Base-by-base conservation (phyloP, 37 sponge, comb jelly and placozoan genomes). In the Amphimedon queenslandica region DNA sequence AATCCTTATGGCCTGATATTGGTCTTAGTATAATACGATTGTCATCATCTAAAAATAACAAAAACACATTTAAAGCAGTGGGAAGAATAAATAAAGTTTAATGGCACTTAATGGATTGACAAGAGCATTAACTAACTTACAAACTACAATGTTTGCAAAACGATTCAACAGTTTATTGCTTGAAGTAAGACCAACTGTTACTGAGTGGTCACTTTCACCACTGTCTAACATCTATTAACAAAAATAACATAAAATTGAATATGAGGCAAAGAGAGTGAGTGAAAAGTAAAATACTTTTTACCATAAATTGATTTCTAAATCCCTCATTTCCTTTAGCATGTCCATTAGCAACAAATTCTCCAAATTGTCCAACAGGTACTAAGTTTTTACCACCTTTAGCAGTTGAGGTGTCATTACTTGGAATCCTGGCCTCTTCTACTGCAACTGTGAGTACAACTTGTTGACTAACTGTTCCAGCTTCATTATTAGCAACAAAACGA, bases 101-200 rank as follows among this genome's bases (percentile, higher is more conserved):
- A n/a, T n/a, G n/a, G n/a, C n/a, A n/a, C n/a, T n/a, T n/a, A n/a
- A n/a, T n/a, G n/a, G n/a, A n/a, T n/a, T n/a, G n/a, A n/a, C n/a
- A n/a, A n/a, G n/a, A n/a, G n/a, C n/a, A n/a, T n/a, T n/a, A n/a
- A n/a, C n/a, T 55, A 20, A 40, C 82, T 74, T 40, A 82, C 82
- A 82, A 42, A 32, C 65, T 11, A 58, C 35, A 37, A 82, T 74
- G 69, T 75, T 82, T 40, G 67, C 66, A 42, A 75, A 82, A 42
- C 82, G 74, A 36, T 82, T 82, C 66, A 25, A 31, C 1, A 6
- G 32, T 38, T 69, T 69, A 42, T 78, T n/a, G n/a, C n/a, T n/a
- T n/a, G n/a, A n/a, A n/a, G n/a, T n/a, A n/a, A n/a, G n/a, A n/a
- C n/a, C n/a, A n/a, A n/a, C n/a, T n/a, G n/a, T n/a, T n/a, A n/a